Base-by-base conservation (phyloP, 1,140 invertebrate species). In the Branchinecta lynchi region DNA sequence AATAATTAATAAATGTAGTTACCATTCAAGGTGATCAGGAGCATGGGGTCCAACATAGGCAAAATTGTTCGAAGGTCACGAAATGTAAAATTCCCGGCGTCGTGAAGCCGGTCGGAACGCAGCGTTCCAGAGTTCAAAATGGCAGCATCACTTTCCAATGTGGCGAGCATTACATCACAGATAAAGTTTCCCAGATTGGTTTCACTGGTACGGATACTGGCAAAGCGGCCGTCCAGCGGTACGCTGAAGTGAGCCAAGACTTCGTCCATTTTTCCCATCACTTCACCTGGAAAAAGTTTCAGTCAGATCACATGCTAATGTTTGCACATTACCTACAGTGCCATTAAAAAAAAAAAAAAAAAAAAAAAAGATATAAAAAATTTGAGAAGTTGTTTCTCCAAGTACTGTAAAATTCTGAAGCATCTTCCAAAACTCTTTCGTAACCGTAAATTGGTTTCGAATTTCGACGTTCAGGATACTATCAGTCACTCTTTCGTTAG, bases 171-270 rank as follows among this genome's bases (percentile, higher is more conserved):
- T 45, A 94, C 87, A 77, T 95, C 91, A 76, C 88, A 89, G 60
- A 92, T 84, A 85, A 92, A 93, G 79, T 93, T 93, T 68, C 92
- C 91, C 69, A 94, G 81, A 82, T 94, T 94, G 8, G 90, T 89
- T 81, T 95, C 92, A 72, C 82, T 77, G 0, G 88, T 89, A 60
- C 92, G 80, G 71, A 94, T 86, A 32, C 81, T 80, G 5, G 85
- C 82, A 81, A 94, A 95, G 44, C 88, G 79, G 3, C 90, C 91
- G 76, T 95, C 90, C 66, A 95, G 78, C 68, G 89, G 87, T 12
- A 90, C 88, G 69, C 84, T 81, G 78, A 93, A 91, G 73, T 83
- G 82, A 43, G 91, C 92, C 65, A 95, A 79, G 8, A 90, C 83
- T 75, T 89, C 86, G 71, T 87, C 87, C 84, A 94, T 86, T 78